Evolutionary conservation across 2,888 invertebrate genomes (phyloP).

Genomic region (Perithous albicinctus): DNA sequence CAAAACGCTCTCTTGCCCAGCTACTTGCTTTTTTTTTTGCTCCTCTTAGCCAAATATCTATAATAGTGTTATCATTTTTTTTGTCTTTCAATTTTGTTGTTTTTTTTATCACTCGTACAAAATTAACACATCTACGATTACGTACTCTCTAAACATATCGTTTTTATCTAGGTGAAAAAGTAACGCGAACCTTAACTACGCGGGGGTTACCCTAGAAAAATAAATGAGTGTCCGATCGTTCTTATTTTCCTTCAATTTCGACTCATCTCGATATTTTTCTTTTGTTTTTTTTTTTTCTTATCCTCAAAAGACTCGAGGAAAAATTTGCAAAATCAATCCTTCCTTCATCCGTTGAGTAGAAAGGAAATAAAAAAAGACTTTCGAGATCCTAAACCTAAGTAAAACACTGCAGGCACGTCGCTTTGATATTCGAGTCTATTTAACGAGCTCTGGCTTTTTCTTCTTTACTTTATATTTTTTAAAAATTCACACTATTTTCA

Average conservation of each 20-base stretch:
- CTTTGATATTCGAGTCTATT: slow-evolving; percentile 72
- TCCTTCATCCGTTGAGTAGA: not conserved
- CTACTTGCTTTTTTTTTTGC: slow-evolving; percentile 19
- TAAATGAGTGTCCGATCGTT: slow-evolving; percentile 54
- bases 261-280: not conserved
- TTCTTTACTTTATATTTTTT: not conserved
- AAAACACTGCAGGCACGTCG: slow-evolving; percentile 73
- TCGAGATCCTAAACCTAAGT: slow-evolving; percentile 17
- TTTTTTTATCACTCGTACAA: slow-evolving; percentile 61
- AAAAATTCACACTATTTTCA: slow-evolving; percentile 18
- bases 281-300: slow-evolving; percentile 22
- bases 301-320: not conserved
- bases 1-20: slow-evolving; percentile 23
- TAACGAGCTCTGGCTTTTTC: slow-evolving; percentile 34
- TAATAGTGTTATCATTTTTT: slow-evolving; percentile 40
- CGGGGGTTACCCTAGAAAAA: slow-evolving; percentile 62
- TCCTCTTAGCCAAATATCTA: slow-evolving; percentile 50
- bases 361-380: not conserved
- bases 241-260: slow-evolving; percentile 24
- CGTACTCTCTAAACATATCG: slow-evolving; percentile 58
- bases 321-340: not conserved
- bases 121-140: slow-evolving; percentile 59
- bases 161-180: slow-evolving; percentile 66
- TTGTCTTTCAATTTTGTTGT: slow-evolving; percentile 34
- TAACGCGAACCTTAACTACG: slow-evolving; percentile 66